These are phyloP conservation scores for Sarcophaga caerulescens DNA, from an alignment of 2,888 invertebrate species.

Conservation along the genomic window DNA sequence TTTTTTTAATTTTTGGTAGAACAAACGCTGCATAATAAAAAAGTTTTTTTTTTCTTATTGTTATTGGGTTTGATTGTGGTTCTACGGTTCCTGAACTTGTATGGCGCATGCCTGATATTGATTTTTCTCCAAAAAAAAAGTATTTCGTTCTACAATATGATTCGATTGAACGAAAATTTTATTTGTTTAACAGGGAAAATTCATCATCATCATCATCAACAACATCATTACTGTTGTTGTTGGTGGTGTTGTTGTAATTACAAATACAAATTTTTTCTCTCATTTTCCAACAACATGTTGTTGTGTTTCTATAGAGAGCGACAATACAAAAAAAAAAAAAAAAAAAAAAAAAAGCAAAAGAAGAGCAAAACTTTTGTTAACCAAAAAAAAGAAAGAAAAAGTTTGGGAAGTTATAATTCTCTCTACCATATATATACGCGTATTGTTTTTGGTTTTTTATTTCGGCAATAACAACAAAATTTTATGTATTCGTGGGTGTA, in stretches of 20 bases:
- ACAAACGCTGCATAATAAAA: slow-evolving; percentile 6
- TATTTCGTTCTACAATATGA: not conserved
- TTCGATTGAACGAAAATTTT: no score
- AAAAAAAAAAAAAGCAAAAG: no score
- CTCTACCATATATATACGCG: not conserved
- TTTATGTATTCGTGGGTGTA: not conserved
- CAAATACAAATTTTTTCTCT: slow-evolving; percentile 22
- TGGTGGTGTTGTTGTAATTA: not conserved
- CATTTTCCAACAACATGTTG: slow-evolving; percentile 21
- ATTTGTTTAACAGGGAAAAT: no score
- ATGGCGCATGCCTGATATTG: slow-evolving; percentile 70
- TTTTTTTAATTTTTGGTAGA: not conserved
- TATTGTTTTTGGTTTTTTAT: no score
- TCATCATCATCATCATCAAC: no score
- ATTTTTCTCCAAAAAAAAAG: slow-evolving; percentile 64
- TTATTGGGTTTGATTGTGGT: not conserved
- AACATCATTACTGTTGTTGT: no score
- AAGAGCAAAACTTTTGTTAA: no score
- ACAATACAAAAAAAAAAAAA: no score
- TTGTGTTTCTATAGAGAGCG: slow-evolving; percentile 11
- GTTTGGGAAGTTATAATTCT: not conserved
- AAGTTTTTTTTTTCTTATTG: slow-evolving; percentile 4
- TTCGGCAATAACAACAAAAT: not conserved
- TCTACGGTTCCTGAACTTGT: slow-evolving; percentile 20
- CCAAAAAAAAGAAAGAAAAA: not conserved